These are phyloP conservation scores for Labeo calbasu DNA, from an alignment of 2,797 vertebrate genomes.

Conservation along the genomic window DNA sequence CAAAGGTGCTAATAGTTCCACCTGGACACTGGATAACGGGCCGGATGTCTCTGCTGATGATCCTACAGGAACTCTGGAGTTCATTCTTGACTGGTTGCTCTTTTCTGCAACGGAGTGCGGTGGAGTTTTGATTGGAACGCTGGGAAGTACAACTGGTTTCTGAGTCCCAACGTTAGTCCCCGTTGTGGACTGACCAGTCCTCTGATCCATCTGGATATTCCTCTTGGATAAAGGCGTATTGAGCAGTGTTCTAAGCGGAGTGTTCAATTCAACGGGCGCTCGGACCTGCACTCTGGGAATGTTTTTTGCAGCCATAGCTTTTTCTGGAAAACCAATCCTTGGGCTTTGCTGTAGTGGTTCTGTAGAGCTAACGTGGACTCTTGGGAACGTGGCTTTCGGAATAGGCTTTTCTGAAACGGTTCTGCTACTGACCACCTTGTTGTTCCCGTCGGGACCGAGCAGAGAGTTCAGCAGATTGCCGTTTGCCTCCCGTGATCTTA, in stretches of 20 bases:
- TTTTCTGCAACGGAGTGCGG: constrained; percentile 51
- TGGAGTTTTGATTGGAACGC: neutral
- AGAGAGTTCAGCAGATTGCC: neutral
- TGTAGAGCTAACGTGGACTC: constrained; percentile 31
- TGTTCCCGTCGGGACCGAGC: neutral
- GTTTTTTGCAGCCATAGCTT: constrained; percentile 12
- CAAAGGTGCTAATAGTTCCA: constrained; percentile 82
- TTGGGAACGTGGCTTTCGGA: constrained; percentile 1
- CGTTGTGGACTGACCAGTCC: constrained; percentile 9
- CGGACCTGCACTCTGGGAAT: constrained; percentile 39
- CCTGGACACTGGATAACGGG: constrained; percentile 73
- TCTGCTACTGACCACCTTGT: constrained; percentile 1
- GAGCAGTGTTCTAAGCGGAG: constrained; percentile 43
- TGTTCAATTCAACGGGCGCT: constrained; percentile 20
- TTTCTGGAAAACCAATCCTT: constrained; percentile 13
- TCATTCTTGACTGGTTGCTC: constrained; percentile 61
- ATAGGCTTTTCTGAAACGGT: neutral
- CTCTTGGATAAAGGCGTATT: constrained; percentile 13
- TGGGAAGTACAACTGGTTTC: constrained; percentile 4
- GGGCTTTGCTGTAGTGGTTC: constrained; percentile 36
- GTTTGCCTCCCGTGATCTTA: constrained; percentile 28
- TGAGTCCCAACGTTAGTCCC: constrained; percentile 9
- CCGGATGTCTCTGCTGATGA: constrained; percentile 22
- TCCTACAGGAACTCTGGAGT: constrained; percentile 47
- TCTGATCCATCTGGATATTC: constrained; percentile 26